Base-by-base conservation (phyloP, 2,888 invertebrate genomes). In the Penaeus monodon region DNA sequence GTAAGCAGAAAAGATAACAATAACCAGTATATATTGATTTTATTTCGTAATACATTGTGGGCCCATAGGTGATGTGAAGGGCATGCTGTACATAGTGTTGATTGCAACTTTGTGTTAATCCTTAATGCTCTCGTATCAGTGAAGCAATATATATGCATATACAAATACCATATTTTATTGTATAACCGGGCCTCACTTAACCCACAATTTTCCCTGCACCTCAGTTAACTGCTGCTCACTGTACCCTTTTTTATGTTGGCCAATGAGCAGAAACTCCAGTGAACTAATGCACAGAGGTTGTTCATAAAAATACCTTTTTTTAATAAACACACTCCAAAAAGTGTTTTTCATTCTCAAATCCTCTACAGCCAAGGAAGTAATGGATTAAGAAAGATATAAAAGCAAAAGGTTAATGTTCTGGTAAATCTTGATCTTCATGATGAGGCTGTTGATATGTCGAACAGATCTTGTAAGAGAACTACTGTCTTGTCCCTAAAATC, bases 281-380 rank as follows among this genome's bases (percentile, higher is more conserved):
- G 57, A 77, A 24, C 77, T 77, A 63, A 77, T 24, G 24, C 80
- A 63, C 65, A 63, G 82, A 82, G 73, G 70, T 82, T 82, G 82
- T 82, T 82, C 63, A 73, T 57, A 82, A 73, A 82, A 82, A 57
- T 82, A 82, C 82, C 63, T 82, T 82, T 82, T 82, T 82, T 82
- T 82, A 82, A 82, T 82, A 82, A 82, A 82, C 73, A 70, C 70
- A 82, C 57, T 57, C 57, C 14, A 57, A 17, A 57, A 57, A 57
- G 4, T 57, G 57, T 1, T 57, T 57, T 57, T 57, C 17, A 57
- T 57, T 57, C 57, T 57, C 14, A 57, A 17, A 57, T 57, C 57
- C 57, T 17, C 57, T 17, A 57, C 17, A 20, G 57, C 10, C 1
- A 20, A 57, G 2, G 14, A 57, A 57, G 57, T 3, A 57, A 17